Evolutionary conservation across 2,888 invertebrate species (phyloP).

Genomic region (Dendrolimus houi): DNA sequence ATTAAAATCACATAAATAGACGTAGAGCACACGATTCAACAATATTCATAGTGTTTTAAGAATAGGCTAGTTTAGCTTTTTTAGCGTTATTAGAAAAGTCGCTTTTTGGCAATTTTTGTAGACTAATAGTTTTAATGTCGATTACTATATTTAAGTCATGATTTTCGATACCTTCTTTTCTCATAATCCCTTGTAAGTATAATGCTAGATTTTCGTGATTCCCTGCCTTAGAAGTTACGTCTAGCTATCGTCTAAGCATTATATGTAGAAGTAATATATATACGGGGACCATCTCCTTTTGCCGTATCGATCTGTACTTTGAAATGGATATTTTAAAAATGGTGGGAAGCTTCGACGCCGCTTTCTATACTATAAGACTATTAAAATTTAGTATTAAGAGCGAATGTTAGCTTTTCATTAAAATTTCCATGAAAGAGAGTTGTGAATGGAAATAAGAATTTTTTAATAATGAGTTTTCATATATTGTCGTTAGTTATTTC

Average conservation of each 20-base stretch:
- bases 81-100: constrained; percentile 50
- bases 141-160: constrained; percentile 39
- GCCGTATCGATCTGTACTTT: constrained; percentile 55
- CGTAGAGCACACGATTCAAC: constrained; percentile 53
- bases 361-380: constrained; percentile 54
- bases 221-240: constrained; percentile 52
- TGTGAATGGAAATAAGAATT: constrained; percentile 50
- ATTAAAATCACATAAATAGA: constrained; percentile 38
- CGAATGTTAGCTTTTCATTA: constrained; percentile 37
- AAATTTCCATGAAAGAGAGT: constrained; percentile 45
- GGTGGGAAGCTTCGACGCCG: constrained; percentile 45
- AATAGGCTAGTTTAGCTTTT: constrained; percentile 54
- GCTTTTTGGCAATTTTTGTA: constrained; percentile 67
- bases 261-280: constrained; percentile 43
- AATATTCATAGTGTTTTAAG: constrained; percentile 41
- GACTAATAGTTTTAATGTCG: constrained; percentile 46
- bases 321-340: constrained; percentile 31
- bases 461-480: constrained; percentile 26
- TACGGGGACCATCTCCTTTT: constrained; percentile 67
- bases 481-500: constrained; percentile 32
- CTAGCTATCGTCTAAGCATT: constrained; percentile 47
- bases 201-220: constrained; percentile 55
- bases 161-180: constrained; percentile 39
- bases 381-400: constrained; percentile 44
- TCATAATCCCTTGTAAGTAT: constrained; percentile 38